Percentiles rank a stretch among this genome's conserved stretches.
These are phyloP conservation scores for Phrynocephalus vlangalii DNA, from an alignment of 2,797 vertebrate genomes.

Conservation along the genomic window DNA sequence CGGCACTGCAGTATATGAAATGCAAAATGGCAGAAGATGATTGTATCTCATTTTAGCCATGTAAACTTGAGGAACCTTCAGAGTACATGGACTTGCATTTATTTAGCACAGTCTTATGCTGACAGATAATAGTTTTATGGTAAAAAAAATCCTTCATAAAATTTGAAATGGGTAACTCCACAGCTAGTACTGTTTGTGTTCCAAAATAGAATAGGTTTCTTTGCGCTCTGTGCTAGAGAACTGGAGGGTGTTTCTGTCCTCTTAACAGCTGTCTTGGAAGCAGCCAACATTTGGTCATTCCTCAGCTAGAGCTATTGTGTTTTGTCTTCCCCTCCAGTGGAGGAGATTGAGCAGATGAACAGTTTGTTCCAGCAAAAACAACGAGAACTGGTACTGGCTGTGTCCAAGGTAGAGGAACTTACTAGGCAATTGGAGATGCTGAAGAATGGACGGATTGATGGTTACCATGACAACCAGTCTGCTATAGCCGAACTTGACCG, in stretches of 20 bases:
- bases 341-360: slow-evolving; percentile 96
- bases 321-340: slow-evolving; percentile 81
- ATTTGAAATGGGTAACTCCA: not conserved
- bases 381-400: slow-evolving; percentile 90
- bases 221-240: slow-evolving; percentile 21
- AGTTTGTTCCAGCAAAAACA: slow-evolving; percentile 96
- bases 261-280: slow-evolving; percentile 58
- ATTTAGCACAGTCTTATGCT: too few relatives aligned
- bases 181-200: not conserved
- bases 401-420: slow-evolving; percentile 91
- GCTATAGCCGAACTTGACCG: slow-evolving; percentile 91
- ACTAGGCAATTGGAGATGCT: slow-evolving; percentile 91
- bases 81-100: not conserved
- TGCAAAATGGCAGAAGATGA: too few relatives aligned
- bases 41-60: not conserved
- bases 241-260: slow-evolving; percentile 34
- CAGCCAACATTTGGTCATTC: slow-evolving; percentile 59
- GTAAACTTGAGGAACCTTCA: not conserved
- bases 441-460: slow-evolving; percentile 86
- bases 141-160: not conserved
- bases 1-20: too few relatives aligned
- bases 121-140: not conserved
- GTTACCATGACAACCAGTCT: slow-evolving; percentile 85
- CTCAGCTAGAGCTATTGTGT: slow-evolving; percentile 63
- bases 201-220: not conserved